A percentile compares a stretch with the other conserved stretches of the same genome.
Conservation (phyloP, 1,140 invertebrate genomes). For the Paramacrobiotus metropolitanus region DNA sequence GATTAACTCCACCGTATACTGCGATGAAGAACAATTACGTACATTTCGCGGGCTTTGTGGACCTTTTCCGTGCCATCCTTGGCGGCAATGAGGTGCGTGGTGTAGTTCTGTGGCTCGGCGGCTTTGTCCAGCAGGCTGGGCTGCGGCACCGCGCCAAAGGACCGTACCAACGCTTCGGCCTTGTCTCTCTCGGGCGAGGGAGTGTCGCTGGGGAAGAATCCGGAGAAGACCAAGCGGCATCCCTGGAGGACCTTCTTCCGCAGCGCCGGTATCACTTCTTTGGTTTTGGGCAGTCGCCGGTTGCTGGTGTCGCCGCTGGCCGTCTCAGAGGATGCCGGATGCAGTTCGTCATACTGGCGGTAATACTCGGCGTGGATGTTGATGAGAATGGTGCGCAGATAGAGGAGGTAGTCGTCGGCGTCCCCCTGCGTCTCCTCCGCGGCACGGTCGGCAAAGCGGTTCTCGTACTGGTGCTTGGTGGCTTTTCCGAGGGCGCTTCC, state of each 20-base stretch:
- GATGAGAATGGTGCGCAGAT: conserved; percentile 63
- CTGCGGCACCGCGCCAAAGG: conserved; percentile 57
- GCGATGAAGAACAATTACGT: conserved; percentile 12
- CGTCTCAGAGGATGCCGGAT: not conserved
- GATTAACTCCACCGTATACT: too few species aligned
- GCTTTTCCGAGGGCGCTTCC: conserved; percentile 10
- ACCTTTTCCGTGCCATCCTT: conserved; percentile 28
- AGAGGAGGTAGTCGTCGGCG: conserved; percentile 76
- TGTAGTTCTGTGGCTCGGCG: conserved; percentile 13
- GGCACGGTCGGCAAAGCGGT: not conserved
- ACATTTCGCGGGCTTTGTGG: conserved; percentile 37
- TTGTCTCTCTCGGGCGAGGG: conserved; percentile 46
- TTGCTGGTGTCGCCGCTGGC: conserved; percentile 15
- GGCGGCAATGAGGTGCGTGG: conserved; percentile 22
- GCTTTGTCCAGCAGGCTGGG: conserved; percentile 21
- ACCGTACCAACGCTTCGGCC: conserved; percentile 55
- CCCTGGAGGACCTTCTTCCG: conserved; percentile 52
- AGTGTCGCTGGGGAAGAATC: conserved; percentile 66
- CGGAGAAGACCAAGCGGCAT: conserved; percentile 64
- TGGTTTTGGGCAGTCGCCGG: conserved; percentile 46
- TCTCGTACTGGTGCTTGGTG: not conserved
- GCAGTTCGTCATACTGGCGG: conserved; percentile 36
- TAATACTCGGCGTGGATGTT: conserved; percentile 71
- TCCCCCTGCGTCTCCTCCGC: conserved; percentile 41
- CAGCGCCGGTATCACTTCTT: conserved; percentile 61